Conservation (phyloP, 2,797 vertebrate genomes). For the Falco naumanni region DNA sequence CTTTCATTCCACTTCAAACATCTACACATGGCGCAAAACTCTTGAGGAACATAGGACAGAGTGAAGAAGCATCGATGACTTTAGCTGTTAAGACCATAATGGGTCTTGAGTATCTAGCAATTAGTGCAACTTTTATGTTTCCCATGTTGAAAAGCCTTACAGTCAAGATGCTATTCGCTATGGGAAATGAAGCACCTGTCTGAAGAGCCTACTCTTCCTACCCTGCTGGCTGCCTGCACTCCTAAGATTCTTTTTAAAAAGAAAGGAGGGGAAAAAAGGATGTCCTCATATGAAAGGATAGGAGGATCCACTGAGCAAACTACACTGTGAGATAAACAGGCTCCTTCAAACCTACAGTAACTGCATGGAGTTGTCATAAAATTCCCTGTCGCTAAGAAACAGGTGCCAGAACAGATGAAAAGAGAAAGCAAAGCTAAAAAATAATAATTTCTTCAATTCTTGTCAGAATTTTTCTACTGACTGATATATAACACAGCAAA, state of each 20-base stretch:
- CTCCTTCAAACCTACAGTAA: background rate
- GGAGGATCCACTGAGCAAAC: background rate
- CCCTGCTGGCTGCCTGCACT: background rate
- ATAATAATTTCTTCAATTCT: background rate
- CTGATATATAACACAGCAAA: background rate
- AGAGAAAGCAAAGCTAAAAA: background rate
- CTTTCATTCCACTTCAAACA: background rate
- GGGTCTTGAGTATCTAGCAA: background rate
- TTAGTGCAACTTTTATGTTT: background rate
- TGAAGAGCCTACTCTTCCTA: background rate
- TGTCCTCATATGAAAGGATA: background rate
- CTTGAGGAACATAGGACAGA: background rate
- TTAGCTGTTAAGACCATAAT: background rate
- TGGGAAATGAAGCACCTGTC: background rate
- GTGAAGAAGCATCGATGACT: background rate
- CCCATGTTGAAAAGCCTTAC: background rate
- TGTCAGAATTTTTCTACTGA: background rate
- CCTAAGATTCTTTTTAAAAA: background rate
- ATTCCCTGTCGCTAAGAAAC: background rate
- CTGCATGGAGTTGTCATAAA: background rate
- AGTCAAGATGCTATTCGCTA: background rate
- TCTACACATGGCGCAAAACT: background rate
- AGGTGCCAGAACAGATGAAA: background rate
- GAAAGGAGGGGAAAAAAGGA: background rate
- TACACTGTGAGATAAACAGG: background rate